Evolutionary conservation across 2,888 invertebrate genomes (phyloP).

Genomic region (Pheosia gnoma): DNA sequence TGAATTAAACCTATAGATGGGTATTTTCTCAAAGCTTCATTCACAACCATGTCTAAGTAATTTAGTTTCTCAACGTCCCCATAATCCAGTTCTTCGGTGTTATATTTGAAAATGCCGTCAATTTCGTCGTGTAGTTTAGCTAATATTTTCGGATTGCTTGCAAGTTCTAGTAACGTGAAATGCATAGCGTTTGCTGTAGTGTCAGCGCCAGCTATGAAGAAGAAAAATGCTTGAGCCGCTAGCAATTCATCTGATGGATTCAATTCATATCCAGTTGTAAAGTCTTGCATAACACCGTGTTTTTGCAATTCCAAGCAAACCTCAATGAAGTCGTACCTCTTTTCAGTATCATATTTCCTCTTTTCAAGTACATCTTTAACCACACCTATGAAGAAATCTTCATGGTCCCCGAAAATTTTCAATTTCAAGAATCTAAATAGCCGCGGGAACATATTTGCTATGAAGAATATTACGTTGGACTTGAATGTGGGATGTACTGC

Average conservation of each 20-base stretch:
- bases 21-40: slow-evolving; percentile 62
- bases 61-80: slow-evolving; percentile 57
- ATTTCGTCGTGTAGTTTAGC: slow-evolving; percentile 65
- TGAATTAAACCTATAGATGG: slow-evolving; percentile 59
- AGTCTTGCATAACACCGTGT: slow-evolving; percentile 55
- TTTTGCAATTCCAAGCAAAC: slow-evolving; percentile 61
- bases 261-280: slow-evolving; percentile 50
- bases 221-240: slow-evolving; percentile 74
- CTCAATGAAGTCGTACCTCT: slow-evolving; percentile 62
- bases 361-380: slow-evolving; percentile 55
- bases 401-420: slow-evolving; percentile 55
- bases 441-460: slow-evolving; percentile 45
- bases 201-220: slow-evolving; percentile 74
- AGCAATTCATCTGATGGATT: slow-evolving; percentile 60
- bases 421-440: slow-evolving; percentile 50
- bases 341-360: slow-evolving; percentile 40
- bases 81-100: slow-evolving; percentile 53
- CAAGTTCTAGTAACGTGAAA: slow-evolving; percentile 62
- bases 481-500: slow-evolving; percentile 39
- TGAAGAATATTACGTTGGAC: slow-evolving; percentile 37
- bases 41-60: slow-evolving; percentile 68
- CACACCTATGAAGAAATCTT: slow-evolving; percentile 61
- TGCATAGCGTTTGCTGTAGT: slow-evolving; percentile 68
- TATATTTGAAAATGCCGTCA: slow-evolving; percentile 50
- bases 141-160: slow-evolving; percentile 61